phyloP scores from a whole-genome alignment of 2,113 vertebrate species.

The Myrmophylax atrothorax region DNA sequence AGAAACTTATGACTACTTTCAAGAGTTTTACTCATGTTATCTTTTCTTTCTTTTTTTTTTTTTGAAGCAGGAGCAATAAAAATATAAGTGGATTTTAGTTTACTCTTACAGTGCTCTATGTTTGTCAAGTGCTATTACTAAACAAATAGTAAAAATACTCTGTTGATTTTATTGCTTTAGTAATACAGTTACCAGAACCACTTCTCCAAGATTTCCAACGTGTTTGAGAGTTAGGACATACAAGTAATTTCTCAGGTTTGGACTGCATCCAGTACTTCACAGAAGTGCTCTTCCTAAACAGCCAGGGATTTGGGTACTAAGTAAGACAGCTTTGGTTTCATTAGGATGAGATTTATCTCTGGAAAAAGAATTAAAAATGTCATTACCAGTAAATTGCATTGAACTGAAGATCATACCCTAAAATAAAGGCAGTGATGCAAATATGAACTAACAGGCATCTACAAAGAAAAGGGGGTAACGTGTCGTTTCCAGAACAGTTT shows the following conservation, averaged over 20 bases:
- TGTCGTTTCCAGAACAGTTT: background rate
- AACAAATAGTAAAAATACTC: conserved; percentile 32
- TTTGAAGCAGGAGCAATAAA: background rate
- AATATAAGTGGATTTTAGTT: conserved; percentile 25
- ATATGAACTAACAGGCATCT: background rate
- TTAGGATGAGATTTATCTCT: background rate
- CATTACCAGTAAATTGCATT: background rate
- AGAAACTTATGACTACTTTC: background rate
- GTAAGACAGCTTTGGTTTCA: background rate
- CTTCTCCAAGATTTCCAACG: background rate
- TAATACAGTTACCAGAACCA: background rate
- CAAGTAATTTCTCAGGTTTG: background rate
- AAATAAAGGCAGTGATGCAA: background rate
- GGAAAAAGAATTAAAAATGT: background rate
- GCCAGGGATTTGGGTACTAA: background rate
- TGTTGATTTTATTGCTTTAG: conserved; percentile 38
- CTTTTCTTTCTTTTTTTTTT: conserved; percentile 1
- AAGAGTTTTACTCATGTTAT: background rate
- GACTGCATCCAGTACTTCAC: background rate
- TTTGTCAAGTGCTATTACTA: conserved; percentile 9
- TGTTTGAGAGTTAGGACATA: background rate
- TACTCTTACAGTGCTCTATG: background rate
- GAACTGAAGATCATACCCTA: background rate
- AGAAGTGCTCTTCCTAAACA: background rate
- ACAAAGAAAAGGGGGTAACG: background rate